Evolutionary conservation across 2,888 invertebrate genomes (phyloP), one percentile per base, ranked within the genome.

Genomic region (Norana najaformis): DNA sequence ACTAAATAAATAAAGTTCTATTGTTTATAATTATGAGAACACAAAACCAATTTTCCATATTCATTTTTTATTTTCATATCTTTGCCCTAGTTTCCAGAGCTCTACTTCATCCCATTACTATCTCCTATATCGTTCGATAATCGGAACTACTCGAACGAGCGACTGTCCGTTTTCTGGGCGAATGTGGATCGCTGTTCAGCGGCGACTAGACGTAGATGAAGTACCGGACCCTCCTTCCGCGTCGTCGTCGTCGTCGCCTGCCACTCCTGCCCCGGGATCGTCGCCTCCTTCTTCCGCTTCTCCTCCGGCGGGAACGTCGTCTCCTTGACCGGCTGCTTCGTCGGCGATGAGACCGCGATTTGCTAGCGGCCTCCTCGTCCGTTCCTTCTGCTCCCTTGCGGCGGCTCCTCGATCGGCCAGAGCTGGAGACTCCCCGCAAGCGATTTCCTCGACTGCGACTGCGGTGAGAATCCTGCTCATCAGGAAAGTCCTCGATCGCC

Each of bases 191-290:
- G 69, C 69, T 69, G 69, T 69, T 69, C 47, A 47, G 3, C 85
- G 83, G 18, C 83, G 83, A 23, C 37, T 85, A 85, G 85, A 85
- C 11, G 36, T 85, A 85, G 36, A 85, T 85, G 85, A 85, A 85
- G 85, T 85, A 85, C 85, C 35, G 34, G 85, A 85, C 85, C 85
- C 85, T 85, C 85, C 85, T 85, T 85, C 85, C 85, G 35, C 85
- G 85, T 85, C 85, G 85, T 16, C 18, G 4, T 23, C 85, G 18
- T 16, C 53, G 16, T 23, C 53, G 53, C 23, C 53, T 53, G 18
- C 85, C 16, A 20, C 85, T 20, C 1, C 85, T 30, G 5, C 83
- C 34, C 3, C 69, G 69, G 69, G 30, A 30, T 30, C 69, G 69
- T 69, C 69, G 69, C n/a, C 30, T 30, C 69, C 69, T 69, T 0